These are phyloP conservation scores for Furcifer pardalis DNA, from an alignment of 2,797 vertebrate species.

Conservation along the genomic window DNA sequence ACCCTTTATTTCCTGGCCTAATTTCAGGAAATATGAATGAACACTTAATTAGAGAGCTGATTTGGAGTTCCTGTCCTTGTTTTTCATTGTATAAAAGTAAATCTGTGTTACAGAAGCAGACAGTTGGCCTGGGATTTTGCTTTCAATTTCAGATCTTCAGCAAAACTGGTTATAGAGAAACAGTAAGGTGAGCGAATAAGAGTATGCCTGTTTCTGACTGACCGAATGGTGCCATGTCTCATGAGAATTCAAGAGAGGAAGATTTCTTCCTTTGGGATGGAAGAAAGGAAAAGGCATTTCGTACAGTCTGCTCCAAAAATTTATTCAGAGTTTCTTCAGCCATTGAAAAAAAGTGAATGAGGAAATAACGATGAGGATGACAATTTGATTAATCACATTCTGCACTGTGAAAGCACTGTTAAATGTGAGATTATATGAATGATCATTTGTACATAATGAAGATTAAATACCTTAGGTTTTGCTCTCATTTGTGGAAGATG, in stretches of 20 bases:
- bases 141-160: background rate
- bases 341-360: constrained; percentile 10
- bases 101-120: background rate
- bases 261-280: background rate
- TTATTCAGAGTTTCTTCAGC: background rate
- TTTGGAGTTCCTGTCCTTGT: background rate
- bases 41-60: constrained; percentile 2
- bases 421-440: background rate
- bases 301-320: background rate
- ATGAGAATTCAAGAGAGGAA: background rate
- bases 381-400: constrained; percentile 19
- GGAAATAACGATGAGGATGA: constrained; percentile 1
- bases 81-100: background rate
- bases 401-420: background rate
- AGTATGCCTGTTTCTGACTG: background rate
- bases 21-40: background rate
- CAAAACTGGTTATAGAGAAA: background rate
- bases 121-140: background rate
- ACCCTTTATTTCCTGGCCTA: background rate
- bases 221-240: background rate
- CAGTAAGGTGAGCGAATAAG: no score
- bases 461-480: background rate
- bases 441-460: background rate
- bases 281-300: background rate
- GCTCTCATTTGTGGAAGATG: background rate